Conservation (phyloP, 1,140 invertebrate genomes). For the Tyrophagus putrescentiae region DNA sequence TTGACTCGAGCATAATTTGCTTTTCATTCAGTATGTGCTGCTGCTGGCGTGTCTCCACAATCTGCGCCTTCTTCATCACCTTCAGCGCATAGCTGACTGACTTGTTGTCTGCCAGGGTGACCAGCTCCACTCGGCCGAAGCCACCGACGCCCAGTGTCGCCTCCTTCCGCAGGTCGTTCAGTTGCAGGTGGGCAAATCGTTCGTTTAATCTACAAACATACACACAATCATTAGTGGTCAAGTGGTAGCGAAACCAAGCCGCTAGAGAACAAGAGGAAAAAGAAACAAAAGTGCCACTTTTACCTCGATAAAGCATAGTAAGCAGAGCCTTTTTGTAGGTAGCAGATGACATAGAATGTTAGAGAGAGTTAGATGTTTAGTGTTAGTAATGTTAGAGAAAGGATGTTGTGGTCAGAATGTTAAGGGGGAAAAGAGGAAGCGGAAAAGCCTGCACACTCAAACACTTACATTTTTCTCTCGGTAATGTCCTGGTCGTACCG, state of each 20-base stretch:
- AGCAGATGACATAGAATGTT: no score
- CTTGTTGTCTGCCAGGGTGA: constrained; percentile 59
- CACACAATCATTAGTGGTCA: constrained; percentile 9
- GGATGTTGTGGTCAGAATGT: background rate
- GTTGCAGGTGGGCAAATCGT: constrained; percentile 62
- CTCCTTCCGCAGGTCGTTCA: constrained; percentile 69
- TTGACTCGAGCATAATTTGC: constrained; percentile 92
- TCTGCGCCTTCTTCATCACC: constrained; percentile 97
- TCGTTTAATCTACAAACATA: constrained; percentile 46
- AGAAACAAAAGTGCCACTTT: background rate
- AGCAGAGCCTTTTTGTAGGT: no score
- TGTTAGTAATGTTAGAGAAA: background rate
- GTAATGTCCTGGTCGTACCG: constrained; percentile 56
- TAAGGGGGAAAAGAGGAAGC: no score
- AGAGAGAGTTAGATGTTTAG: background rate
- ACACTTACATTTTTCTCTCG: constrained; percentile 30
- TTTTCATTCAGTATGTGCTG: constrained; percentile 99
- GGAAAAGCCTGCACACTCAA: background rate
- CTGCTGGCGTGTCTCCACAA: constrained; percentile 93
- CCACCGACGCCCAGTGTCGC: constrained; percentile 82
- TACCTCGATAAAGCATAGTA: background rate
- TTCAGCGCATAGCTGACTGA: constrained; percentile 85
- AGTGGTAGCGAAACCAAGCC: background rate
- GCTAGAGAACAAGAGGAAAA: background rate
- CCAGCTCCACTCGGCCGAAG: constrained; percentile 90